Evolutionary conservation across 2,113 vertebrate species (phyloP), one percentile per base, ranked within the genome.

Genomic region (Callospermophilus lateralis): DNA sequence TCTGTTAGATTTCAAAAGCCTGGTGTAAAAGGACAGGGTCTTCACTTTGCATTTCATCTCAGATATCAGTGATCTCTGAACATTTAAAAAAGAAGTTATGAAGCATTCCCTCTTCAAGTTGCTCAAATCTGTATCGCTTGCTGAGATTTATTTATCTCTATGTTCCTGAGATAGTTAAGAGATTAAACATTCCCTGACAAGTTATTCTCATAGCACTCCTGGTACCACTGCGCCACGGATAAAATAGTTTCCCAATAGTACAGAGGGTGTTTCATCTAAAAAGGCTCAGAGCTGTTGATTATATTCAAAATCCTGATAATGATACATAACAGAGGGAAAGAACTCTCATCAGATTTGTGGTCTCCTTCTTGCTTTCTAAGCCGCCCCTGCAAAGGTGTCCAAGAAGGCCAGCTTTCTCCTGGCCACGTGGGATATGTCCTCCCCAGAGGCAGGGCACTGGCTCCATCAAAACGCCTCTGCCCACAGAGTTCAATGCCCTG

Each of bases 401-500:
- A 58, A 51, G 76, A 70, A 63, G 42, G 12, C 61, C 70, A 12
- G n/a, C 61, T 68, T 79, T 30, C 72, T 48, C 73, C 86, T 94
- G 84, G 30, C 30, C 74, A 37, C n/a, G 6, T 4, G 6, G 58
- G 89, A 58, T n/a, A 58, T 24, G 24, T 79, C n/a, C 37, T 63
- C 37, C 48, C 19, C 19, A 4, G 51, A 63, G 24, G 76, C 4
- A 0, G 12, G 55, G 8, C 9, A 13, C 55, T 22, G 6, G 7
- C 7, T 73, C 55, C 61, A 92, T 58, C 67, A 53, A 88, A 91
- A 72, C 17, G 0, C 45, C 39, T 63, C 30, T 76, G 53, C 94
- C 89, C 78, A 32, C 63, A 32, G 90, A 89, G 86, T 84, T 95
- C 95, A 97, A 77, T 67, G 72, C 67, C 8, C 61, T 26, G 0